These are phyloP conservation scores for Chrysochloris asiatica DNA, from an alignment of 2,113 vertebrate species.

Conservation along the genomic window DNA sequence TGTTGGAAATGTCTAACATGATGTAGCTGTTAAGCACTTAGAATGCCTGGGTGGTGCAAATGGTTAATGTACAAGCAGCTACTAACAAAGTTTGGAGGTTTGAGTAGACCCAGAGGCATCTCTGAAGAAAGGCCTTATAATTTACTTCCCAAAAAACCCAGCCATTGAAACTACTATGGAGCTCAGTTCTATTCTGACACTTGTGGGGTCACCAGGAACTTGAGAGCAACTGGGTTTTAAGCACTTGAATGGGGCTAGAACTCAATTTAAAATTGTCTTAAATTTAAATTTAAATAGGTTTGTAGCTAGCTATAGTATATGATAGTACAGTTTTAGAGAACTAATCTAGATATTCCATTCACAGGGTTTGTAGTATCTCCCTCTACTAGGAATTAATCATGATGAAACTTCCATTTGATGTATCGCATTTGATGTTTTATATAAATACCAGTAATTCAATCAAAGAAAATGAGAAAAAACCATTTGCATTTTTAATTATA, in stretches of 20 bases:
- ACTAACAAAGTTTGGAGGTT: not conserved
- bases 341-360: not conserved
- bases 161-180: not conserved
- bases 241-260: not conserved
- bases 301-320: not conserved
- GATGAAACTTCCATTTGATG: not conserved
- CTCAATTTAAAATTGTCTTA: not conserved
- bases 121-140: not conserved
- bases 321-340: not conserved
- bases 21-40: not conserved
- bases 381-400: not conserved
- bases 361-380: not conserved
- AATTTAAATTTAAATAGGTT: not conserved
- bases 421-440: not conserved
- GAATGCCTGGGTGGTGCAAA: not conserved
- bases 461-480: slow-evolving; percentile 12
- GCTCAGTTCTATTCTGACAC: not conserved
- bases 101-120: not conserved
- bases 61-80: not conserved
- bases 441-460: not conserved
- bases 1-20: not conserved
- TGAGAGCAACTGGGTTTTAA: not conserved
- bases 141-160: not conserved
- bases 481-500: not conserved
- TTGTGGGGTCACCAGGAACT: not conserved